phyloP scores from a whole-genome alignment of 2,113 vertebrate species.

The Barbus barbus region DNA sequence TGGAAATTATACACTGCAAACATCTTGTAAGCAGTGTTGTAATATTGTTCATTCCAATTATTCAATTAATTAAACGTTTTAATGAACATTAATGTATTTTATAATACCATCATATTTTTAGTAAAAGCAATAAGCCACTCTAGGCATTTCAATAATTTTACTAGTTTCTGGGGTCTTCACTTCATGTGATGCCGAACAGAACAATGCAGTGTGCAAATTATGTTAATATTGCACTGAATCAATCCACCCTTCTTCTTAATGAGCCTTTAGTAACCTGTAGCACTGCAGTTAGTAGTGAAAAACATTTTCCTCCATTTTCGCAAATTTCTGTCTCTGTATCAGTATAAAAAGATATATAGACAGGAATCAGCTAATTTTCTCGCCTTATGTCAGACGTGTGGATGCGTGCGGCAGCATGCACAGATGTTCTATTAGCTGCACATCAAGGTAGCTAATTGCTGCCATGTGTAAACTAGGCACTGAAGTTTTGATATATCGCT shows the following conservation, averaged over 20 bases:
- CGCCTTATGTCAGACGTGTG: conserved; percentile 31
- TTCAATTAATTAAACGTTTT: background rate
- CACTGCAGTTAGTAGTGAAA: background rate
- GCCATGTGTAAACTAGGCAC: conserved; percentile 11
- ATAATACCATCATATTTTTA: background rate
- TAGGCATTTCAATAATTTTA: too few relatives aligned
- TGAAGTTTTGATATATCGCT: conserved; percentile 24
- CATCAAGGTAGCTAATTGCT: conserved; percentile 43
- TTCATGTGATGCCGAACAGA: background rate
- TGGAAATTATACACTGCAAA: background rate
- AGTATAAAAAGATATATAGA: background rate
- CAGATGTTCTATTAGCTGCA: conserved; percentile 46
- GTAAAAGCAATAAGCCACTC: background rate
- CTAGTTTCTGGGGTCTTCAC: background rate
- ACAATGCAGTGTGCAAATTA: background rate
- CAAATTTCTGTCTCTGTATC: background rate
- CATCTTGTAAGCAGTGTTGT: background rate
- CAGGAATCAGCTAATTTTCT: conserved; percentile 9
- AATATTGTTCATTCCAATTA: background rate
- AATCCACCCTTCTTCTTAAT: background rate
- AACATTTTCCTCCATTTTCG: background rate
- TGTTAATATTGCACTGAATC: background rate
- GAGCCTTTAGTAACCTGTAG: conserved; percentile 9
- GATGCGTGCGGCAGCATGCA: background rate
- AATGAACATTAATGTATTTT: background rate